Conservation (phyloP, 1,140 invertebrate genomes). For the Brachionus rotundiformis region DNA sequence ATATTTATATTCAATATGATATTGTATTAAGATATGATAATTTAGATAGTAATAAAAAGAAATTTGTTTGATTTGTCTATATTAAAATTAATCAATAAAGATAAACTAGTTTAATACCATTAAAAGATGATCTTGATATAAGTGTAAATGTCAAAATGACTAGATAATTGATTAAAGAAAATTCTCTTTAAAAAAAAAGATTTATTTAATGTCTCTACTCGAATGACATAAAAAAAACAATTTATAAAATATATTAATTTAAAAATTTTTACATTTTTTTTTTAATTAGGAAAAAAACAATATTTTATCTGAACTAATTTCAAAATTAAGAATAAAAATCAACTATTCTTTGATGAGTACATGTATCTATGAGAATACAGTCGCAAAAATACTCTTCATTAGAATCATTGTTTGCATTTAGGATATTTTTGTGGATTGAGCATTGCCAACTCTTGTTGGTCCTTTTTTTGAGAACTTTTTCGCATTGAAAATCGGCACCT, state of each 20-base stretch:
- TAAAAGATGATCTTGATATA: too few species aligned
- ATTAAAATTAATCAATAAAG: too few species aligned
- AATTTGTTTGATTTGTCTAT: too few species aligned
- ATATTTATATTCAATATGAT: too few species aligned
- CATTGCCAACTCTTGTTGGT: neutral
- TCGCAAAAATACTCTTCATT: conserved; percentile 1
- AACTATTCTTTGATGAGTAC: conserved; percentile 16
- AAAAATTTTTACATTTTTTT: neutral
- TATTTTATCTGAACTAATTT: neutral
- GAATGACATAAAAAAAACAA: neutral
- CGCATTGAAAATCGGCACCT: conserved; percentile 31
- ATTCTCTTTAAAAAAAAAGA: neutral
- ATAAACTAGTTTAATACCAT: too few species aligned
- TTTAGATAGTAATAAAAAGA: too few species aligned
- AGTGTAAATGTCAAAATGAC: neutral
- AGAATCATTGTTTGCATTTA: neutral
- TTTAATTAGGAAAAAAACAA: neutral
- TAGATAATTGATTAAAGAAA: neutral
- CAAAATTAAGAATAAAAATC: conserved; percentile 27
- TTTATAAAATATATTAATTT: conserved; percentile 4
- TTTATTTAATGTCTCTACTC: neutral
- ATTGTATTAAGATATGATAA: too few species aligned
- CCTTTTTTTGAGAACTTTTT: neutral
- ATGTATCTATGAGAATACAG: neutral
- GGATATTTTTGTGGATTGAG: neutral